These are phyloP conservation scores for Teleogryllus occipitalis DNA, from an alignment of 1,140 invertebrate species.

Conservation along the genomic window DNA sequence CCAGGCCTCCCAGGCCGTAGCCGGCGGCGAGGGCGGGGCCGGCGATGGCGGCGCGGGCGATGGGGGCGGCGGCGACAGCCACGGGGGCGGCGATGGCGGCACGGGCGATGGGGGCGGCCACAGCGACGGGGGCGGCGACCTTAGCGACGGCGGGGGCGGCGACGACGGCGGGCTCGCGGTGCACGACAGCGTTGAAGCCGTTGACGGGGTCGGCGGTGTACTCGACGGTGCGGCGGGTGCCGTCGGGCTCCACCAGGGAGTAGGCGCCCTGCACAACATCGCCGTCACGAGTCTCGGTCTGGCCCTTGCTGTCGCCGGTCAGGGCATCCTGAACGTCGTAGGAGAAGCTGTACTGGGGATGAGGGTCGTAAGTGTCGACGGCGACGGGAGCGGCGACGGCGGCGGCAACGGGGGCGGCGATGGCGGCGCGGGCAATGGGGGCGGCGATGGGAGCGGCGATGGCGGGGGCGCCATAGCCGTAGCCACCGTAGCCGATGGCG, in stretches of 20 bases:
- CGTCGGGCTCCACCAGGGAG: conserved; percentile 27
- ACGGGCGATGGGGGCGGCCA: no score
- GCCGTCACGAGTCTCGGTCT: conserved; percentile 52
- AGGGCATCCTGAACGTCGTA: conserved; percentile 53
- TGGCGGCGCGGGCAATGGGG: conserved; percentile 29
- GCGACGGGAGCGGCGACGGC: conserved; percentile 32
- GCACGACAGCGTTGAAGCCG: conserved; percentile 30
- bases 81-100: no score
- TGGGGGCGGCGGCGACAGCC: no score
- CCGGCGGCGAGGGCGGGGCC: no score
- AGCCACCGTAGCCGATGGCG: conserved; percentile 10
- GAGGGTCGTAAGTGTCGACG: conserved; percentile 39
- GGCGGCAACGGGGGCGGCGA: conserved; percentile 23
- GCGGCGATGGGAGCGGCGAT: conserved; percentile 25
- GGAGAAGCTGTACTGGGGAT: conserved; percentile 51
- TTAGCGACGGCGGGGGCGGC: conserved; percentile 23
- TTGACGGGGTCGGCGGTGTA: conserved; percentile 32
- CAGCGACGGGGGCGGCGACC: conserved; percentile 27
- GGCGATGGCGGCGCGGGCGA: no score
- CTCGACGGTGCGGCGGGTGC: conserved; percentile 27
- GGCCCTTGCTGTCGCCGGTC: conserved; percentile 57
- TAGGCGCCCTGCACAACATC: conserved; percentile 30
- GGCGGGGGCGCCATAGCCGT: conserved; percentile 22
- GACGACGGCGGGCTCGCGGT: conserved; percentile 22
- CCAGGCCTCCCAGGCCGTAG: no score